These are phyloP conservation scores for Temnopleurus reevesii DNA, from an alignment of 53 echinoderm and acorn worm genomes.

Conservation along the genomic window DNA sequence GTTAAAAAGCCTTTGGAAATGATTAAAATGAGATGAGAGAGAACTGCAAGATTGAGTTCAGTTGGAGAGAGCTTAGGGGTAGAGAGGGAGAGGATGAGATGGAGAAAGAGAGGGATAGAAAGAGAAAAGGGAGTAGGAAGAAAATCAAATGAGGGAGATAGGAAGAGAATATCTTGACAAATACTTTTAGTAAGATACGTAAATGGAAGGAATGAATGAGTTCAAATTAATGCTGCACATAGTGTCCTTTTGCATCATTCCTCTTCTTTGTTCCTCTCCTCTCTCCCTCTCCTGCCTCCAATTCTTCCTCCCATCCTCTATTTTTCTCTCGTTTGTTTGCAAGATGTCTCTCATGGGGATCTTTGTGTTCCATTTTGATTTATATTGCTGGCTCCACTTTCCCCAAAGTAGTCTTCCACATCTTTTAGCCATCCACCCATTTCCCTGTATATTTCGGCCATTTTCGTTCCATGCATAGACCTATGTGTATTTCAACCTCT, in stretches of 20 bases:
- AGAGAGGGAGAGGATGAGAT: neutral
- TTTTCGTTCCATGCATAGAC: too few relatives aligned
- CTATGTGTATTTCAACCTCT: too few relatives aligned
- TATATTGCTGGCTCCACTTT: constrained; percentile 26
- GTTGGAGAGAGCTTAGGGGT: neutral
- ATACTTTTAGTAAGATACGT: neutral
- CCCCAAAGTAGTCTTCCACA: neutral
- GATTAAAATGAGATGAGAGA: neutral
- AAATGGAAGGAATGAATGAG: neutral
- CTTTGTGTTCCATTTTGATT: constrained; percentile 28
- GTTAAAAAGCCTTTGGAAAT: neutral
- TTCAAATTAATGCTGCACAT: too few relatives aligned
- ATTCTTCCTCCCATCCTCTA: neutral
- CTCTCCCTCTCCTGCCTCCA: neutral
- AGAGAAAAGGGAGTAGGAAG: neutral
- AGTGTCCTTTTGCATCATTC: too few relatives aligned
- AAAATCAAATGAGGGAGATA: neutral
- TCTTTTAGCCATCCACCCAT: neutral
- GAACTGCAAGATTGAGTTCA: too few relatives aligned
- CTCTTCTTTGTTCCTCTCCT: neutral
- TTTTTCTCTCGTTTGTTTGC: constrained; percentile 26
- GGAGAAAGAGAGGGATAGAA: neutral
- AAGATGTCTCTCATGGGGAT: constrained; percentile 11
- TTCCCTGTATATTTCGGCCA: neutral
- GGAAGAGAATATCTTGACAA: neutral